phyloP scores from a whole-genome alignment of 2,797 vertebrate species.

The Mus caroli region DNA sequence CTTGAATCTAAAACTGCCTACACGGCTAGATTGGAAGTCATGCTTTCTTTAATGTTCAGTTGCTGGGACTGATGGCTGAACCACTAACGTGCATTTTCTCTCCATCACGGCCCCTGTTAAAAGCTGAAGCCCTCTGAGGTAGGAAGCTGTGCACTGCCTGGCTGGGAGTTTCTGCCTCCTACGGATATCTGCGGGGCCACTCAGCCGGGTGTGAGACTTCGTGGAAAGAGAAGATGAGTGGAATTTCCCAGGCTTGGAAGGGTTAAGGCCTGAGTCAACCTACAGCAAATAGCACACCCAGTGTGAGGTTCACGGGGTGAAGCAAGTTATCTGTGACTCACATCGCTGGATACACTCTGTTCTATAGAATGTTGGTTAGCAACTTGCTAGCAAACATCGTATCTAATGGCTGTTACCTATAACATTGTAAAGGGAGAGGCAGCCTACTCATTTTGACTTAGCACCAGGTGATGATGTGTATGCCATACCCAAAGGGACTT shows the following conservation, averaged over 20 bases:
- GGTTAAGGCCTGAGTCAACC: slow-evolving; percentile 83
- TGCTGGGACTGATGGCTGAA: background rate
- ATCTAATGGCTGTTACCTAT: slow-evolving; percentile 57
- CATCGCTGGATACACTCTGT: slow-evolving; percentile 76
- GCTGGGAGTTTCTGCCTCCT: slow-evolving; percentile 66
- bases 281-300: slow-evolving; percentile 88
- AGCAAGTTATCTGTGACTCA: slow-evolving; percentile 86
- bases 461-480: background rate
- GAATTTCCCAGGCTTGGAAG: slow-evolving; percentile 78
- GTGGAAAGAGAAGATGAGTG: slow-evolving; percentile 58
- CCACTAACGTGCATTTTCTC: background rate
- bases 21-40: slow-evolving; percentile 46
- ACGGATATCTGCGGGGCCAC: slow-evolving; percentile 10
- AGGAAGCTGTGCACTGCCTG: background rate
- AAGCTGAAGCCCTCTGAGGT: rapidly evolving
- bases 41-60: slow-evolving; percentile 56
- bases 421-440: background rate
- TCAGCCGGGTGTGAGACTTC: slow-evolving; percentile 65
- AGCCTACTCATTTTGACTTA: background rate
- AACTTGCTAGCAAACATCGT: slow-evolving; percentile 86
- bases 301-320: slow-evolving; percentile 84
- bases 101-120: background rate
- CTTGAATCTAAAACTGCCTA: slow-evolving; percentile 54
- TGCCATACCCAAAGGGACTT: background rate
- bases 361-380: slow-evolving; percentile 87